Conservation (phyloP, 2,113 vertebrate species). For the Orycteropus afer region DNA sequence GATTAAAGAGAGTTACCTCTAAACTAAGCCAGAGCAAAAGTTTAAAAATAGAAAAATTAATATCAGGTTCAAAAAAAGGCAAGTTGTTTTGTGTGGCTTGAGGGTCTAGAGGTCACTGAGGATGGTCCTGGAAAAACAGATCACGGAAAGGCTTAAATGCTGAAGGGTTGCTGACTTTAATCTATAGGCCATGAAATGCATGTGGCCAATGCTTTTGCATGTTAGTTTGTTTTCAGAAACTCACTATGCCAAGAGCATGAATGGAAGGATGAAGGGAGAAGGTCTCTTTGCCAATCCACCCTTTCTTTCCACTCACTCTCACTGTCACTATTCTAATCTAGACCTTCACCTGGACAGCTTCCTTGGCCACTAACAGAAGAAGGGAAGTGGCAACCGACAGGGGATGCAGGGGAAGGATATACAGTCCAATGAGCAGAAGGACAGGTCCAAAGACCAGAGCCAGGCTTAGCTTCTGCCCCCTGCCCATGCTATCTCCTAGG, state of each 20-base stretch:
- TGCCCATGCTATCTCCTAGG: constrained; percentile 79
- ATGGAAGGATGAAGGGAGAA: background rate
- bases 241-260: background rate
- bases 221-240: background rate
- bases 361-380: background rate
- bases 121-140: background rate
- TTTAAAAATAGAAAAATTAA: constrained; percentile 21
- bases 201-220: background rate
- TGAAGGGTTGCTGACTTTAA: background rate
- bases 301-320: background rate
- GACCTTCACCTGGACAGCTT: background rate
- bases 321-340: background rate
- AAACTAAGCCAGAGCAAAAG: background rate
- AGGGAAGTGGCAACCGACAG: background rate
- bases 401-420: background rate
- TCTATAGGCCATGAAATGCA: background rate
- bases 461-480: background rate
- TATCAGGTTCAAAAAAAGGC: background rate
- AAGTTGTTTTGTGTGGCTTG: background rate
- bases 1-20: background rate
- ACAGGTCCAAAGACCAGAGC: background rate
- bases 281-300: background rate
- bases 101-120: background rate
- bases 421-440: background rate
- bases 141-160: background rate